Conservation (phyloP, 2,888 invertebrate genomes). For the Sinelater perroti region DNA sequence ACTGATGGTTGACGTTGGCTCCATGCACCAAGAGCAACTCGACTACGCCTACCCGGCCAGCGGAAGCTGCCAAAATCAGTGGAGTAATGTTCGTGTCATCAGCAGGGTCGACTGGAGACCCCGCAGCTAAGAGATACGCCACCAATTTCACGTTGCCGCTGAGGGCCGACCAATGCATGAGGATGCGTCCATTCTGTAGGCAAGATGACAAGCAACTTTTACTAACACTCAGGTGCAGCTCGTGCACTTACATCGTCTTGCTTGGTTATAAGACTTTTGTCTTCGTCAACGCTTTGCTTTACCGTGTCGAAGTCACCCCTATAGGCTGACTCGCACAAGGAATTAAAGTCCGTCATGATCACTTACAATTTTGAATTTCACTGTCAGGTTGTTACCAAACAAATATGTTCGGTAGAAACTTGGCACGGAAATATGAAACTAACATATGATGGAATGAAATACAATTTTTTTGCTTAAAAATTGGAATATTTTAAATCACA, state of each 20-base stretch:
- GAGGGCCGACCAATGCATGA: conserved; percentile 83
- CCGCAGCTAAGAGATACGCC: conserved; percentile 71
- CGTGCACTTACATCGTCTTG: conserved; percentile 66
- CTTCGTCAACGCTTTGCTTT: conserved; percentile 68
- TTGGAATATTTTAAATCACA: too few species aligned
- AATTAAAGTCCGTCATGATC: conserved; percentile 1
- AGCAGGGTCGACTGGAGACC: conserved; percentile 72
- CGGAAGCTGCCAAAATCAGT: conserved; percentile 81
- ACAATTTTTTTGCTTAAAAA: too few species aligned
- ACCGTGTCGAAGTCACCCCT: conserved; percentile 76
- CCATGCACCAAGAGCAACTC: conserved; percentile 71
- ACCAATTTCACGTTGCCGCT: conserved; percentile 81
- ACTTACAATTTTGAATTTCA: neutral
- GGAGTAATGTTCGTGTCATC: conserved; percentile 84
- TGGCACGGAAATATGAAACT: too few species aligned
- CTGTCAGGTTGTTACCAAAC: too few species aligned
- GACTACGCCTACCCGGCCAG: conserved; percentile 76
- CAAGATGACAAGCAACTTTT: conserved; percentile 18
- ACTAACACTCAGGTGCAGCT: conserved; percentile 6
- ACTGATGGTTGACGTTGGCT: conserved; percentile 78
- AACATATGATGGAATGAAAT: too few species aligned
- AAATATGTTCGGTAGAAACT: too few species aligned
- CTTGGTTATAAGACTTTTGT: conserved; percentile 62
- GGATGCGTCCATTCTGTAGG: conserved; percentile 72
- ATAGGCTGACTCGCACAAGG: conserved; percentile 72